These are phyloP conservation scores for Acleris emargana DNA, from an alignment of 2,888 invertebrate species.

Conservation along the genomic window DNA sequence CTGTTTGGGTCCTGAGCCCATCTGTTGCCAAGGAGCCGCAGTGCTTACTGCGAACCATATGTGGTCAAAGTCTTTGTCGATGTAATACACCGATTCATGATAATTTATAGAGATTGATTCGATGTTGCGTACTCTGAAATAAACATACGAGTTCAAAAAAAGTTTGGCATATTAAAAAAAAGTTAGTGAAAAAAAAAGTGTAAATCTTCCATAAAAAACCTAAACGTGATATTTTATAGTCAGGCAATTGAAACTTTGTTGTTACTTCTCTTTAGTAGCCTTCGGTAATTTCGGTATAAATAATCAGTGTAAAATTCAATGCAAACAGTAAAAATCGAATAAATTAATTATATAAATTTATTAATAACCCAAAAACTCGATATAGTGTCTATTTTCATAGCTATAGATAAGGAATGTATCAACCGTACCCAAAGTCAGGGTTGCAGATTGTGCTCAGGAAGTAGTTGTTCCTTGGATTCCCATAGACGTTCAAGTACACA, in stretches of 20 bases:
- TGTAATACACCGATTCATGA: conserved; percentile 49
- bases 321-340: too few relatives aligned
- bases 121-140: conserved; percentile 61
- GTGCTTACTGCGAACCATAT: conserved; percentile 63
- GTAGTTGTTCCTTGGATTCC: conserved; percentile 41
- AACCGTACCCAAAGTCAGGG: conserved; percentile 46
- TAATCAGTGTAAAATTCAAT: too few relatives aligned
- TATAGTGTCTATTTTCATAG: too few relatives aligned
- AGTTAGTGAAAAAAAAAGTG: too few relatives aligned
- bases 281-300: too few relatives aligned
- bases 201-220: too few relatives aligned
- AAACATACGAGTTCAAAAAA: neutral
- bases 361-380: too few relatives aligned
- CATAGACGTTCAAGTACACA: conserved; percentile 62
- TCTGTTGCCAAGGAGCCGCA: conserved; percentile 56
- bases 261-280: too few relatives aligned
- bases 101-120: conserved; percentile 59
- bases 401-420: neutral
- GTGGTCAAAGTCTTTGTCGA: conserved; percentile 51
- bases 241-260: too few relatives aligned
- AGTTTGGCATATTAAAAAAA: too few relatives aligned
- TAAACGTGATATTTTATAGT: too few relatives aligned
- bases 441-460: conserved; percentile 42
- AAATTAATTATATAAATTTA: too few relatives aligned
- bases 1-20: conserved; percentile 42